Percentiles rank a stretch among this genome's conserved stretches.
phyloP scores from a whole-genome alignment of 2,888 invertebrate genomes.

The Oxyscelio sp. region DNA sequence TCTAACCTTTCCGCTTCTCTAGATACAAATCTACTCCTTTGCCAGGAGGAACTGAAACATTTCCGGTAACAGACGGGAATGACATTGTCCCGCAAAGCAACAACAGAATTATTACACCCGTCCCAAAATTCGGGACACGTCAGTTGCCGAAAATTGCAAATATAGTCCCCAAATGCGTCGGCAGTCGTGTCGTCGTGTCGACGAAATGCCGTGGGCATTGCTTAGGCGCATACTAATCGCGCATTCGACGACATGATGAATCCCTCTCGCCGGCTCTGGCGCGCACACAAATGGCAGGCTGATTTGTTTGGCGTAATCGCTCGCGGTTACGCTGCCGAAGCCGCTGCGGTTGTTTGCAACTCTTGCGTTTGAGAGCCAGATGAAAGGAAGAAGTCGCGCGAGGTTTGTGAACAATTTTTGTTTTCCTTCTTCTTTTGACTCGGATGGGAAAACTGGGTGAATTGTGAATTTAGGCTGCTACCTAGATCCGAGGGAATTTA shows the following conservation, averaged over 20 bases:
- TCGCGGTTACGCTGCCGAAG: constrained; percentile 56
- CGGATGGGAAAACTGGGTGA: constrained; percentile 23
- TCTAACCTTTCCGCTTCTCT: too few relatives aligned
- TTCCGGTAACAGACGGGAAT: too few relatives aligned
- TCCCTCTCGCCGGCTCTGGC: constrained; percentile 39
- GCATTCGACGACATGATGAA: constrained; percentile 65
- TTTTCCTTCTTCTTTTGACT: neutral
- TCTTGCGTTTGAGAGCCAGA: constrained; percentile 19
- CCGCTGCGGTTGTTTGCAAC: constrained; percentile 36
- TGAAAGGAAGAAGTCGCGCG: constrained; percentile 12
- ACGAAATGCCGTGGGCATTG: constrained; percentile 46
- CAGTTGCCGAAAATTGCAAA: constrained; percentile 33
- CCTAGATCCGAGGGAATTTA: neutral
- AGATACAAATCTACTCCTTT: too few relatives aligned
- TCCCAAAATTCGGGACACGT: constrained; percentile 29
- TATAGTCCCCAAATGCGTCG: constrained; percentile 34
- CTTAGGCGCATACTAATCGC: constrained; percentile 66
- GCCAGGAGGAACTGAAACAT: too few relatives aligned
- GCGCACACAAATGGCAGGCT: constrained; percentile 46
- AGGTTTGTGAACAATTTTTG: too few relatives aligned
- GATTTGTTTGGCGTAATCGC: constrained; percentile 64
- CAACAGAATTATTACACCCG: too few relatives aligned
- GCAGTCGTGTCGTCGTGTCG: constrained; percentile 22
- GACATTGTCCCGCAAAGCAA: too few relatives aligned
- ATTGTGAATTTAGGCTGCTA: constrained; percentile 26